Percentiles rank a stretch among this genome's conserved stretches.
Conservation (phyloP, 2,113 vertebrate genomes). For the Loxodonta africana region DNA sequence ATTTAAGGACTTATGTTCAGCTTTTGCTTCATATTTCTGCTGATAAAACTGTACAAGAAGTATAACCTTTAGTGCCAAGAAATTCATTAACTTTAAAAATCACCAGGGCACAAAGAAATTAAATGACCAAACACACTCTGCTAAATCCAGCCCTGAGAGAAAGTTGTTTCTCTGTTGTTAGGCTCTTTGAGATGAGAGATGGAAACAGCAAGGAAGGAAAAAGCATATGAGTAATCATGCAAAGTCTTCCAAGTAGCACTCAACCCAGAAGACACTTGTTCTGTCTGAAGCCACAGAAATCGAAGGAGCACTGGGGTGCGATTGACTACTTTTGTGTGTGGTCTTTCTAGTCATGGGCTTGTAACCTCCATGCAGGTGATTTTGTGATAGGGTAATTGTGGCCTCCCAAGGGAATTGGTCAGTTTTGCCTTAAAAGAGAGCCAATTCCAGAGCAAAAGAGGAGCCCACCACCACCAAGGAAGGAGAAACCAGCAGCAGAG, state of each 20-base stretch:
- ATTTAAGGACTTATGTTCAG: constrained; percentile 38
- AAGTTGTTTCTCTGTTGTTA: not conserved
- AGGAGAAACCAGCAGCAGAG: too few species aligned
- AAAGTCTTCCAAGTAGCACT: not conserved
- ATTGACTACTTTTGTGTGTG: too few species aligned
- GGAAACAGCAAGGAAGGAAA: constrained; percentile 23
- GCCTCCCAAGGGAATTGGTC: too few species aligned
- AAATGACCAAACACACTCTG: not conserved
- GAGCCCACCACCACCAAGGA: too few species aligned
- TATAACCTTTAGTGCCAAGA: constrained; percentile 64
- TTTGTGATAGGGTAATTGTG: too few species aligned
- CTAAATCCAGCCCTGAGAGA: constrained; percentile 28
- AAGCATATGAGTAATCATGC: not conserved
- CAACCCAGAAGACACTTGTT: not conserved
- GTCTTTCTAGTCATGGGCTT: too few species aligned
- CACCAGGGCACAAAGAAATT: constrained; percentile 23
- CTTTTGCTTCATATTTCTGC: constrained; percentile 66
- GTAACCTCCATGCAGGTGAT: too few species aligned
- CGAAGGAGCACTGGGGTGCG: not conserved
- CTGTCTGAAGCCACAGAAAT: constrained; percentile 3
- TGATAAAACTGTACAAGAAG: constrained; percentile 59
- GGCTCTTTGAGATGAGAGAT: constrained; percentile 46
- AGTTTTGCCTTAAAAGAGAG: too few species aligned
- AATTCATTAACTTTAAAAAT: constrained; percentile 75
- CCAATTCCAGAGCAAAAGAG: too few species aligned